Conservation (phyloP, 2,113 vertebrate species). For the Aphelocoma coerulescens region DNA sequence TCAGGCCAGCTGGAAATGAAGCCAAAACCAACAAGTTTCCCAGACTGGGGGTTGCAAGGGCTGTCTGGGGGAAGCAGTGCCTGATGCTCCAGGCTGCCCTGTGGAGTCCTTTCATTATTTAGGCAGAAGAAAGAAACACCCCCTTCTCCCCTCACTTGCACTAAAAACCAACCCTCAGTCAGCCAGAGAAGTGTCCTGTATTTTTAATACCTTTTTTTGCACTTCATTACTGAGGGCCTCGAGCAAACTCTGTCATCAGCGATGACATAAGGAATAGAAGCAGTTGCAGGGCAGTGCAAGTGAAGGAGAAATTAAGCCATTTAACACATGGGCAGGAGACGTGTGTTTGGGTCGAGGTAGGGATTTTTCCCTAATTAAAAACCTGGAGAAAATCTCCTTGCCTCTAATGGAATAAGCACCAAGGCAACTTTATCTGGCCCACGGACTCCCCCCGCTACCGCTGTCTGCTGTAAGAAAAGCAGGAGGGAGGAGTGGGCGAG, state of each 20-base stretch:
- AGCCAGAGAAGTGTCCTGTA: background rate
- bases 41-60: background rate
- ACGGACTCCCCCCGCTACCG: background rate
- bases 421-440: background rate
- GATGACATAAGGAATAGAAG: background rate
- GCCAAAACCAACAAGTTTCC: constrained; percentile 15
- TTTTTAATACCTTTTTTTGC: constrained; percentile 9
- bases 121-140: background rate
- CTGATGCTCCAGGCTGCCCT: background rate
- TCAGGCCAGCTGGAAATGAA: constrained; percentile 40
- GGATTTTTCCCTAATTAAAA: constrained; percentile 10
- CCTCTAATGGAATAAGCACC: background rate
- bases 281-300: background rate
- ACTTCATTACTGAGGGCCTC: background rate
- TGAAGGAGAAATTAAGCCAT: background rate
- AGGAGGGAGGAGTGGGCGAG: background rate
- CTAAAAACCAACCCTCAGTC: background rate
- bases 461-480: background rate
- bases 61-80: background rate
- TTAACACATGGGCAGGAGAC: background rate
- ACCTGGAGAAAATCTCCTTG: background rate
- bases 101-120: background rate
- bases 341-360: background rate
- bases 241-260: background rate
- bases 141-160: background rate